Evolutionary conservation across 2,113 vertebrate species (phyloP).

Genomic region (Xenopus laevis): DNA sequence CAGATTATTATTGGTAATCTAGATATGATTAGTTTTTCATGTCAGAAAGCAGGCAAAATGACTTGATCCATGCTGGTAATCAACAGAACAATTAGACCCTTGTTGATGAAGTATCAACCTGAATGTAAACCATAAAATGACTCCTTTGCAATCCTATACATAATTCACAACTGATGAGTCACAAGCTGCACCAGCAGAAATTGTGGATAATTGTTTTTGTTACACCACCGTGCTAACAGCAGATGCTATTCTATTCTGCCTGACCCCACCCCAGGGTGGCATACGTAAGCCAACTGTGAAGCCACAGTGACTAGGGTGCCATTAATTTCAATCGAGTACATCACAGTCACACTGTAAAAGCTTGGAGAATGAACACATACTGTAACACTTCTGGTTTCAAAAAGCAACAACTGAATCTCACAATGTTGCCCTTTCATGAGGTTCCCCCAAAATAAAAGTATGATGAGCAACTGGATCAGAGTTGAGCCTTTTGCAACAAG

Average conservation of each 20-base stretch:
- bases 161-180: not conserved
- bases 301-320: slow-evolving; percentile 7
- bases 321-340: not conserved
- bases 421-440: no score
- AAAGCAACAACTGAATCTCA: no score
- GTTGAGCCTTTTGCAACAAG: no score
- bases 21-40: no score
- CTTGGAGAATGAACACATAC: no score
- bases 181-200: not conserved
- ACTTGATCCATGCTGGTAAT: not conserved
- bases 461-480: no score
- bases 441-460: no score
- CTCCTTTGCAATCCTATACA: not conserved
- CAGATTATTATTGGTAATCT: no score
- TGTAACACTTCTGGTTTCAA: no score
- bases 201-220: not conserved
- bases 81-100: not conserved
- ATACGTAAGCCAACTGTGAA: not conserved
- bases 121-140: not conserved
- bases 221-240: not conserved
- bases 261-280: not conserved
- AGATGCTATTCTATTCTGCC: not conserved
- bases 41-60: not conserved
- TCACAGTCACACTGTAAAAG: not conserved
- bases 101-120: not conserved